These are phyloP conservation scores for Sebastes hubbsi DNA, from an alignment of 2,797 vertebrate species.

Conservation along the genomic window DNA sequence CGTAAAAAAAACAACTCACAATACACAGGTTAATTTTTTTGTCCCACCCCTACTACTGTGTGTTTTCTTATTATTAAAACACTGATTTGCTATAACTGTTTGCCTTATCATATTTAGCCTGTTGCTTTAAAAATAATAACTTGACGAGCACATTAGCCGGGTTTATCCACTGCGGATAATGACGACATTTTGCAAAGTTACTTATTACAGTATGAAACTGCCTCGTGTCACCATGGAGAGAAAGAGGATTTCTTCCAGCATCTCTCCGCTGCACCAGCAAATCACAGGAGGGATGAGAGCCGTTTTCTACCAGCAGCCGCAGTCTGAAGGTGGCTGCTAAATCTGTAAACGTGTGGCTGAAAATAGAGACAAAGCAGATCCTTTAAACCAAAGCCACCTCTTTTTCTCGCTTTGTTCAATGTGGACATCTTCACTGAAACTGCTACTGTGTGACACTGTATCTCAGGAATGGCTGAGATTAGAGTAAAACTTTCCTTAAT, in stretches of 20 bases:
- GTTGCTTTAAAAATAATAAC: background rate
- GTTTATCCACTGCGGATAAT: background rate
- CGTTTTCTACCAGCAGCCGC: conserved; percentile 22
- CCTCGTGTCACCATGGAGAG: background rate
- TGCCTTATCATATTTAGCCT: background rate
- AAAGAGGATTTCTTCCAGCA: background rate
- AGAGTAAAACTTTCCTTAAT: background rate
- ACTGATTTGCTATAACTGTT: background rate
- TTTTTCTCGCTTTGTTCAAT: background rate
- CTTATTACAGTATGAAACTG: background rate
- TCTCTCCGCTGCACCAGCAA: background rate
- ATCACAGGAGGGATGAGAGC: conserved; percentile 36
- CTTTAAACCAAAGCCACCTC: conserved; percentile 27
- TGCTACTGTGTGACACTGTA: background rate
- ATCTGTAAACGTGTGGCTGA: conserved; percentile 45
- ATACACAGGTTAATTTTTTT: too few relatives aligned
- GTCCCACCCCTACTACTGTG: too few relatives aligned
- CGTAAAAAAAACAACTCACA: too few relatives aligned
- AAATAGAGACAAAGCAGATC: conserved; percentile 62
- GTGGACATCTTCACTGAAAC: background rate
- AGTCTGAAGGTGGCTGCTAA: conserved; percentile 54
- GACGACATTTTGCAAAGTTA: background rate
- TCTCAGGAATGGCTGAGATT: background rate
- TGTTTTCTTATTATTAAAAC: background rate
- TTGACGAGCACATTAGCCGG: background rate